A percentile compares a stretch with the other conserved stretches of the same genome.
Conservation (phyloP, 2,888 invertebrate species). For the Aspidiotus rigidus region DNA sequence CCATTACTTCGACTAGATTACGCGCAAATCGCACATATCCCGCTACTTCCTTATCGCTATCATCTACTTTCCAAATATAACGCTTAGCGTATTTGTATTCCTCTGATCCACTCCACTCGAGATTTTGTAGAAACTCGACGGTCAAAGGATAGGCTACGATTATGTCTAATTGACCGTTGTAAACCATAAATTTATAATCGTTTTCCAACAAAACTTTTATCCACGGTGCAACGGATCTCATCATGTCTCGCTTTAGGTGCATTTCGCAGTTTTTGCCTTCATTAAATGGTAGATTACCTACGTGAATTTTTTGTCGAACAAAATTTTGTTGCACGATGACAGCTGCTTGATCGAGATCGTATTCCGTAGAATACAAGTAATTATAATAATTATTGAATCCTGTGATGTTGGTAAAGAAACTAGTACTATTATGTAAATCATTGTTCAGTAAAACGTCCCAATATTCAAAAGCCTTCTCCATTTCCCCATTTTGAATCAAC, state of each 20-base stretch:
- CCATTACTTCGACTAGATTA: conserved; percentile 62
- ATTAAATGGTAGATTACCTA: conserved; percentile 67
- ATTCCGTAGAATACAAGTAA: conserved; percentile 51
- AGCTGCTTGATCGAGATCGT: conserved; percentile 38
- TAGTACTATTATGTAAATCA: conserved; percentile 44
- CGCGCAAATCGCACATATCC: conserved; percentile 66
- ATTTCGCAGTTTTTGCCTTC: conserved; percentile 57
- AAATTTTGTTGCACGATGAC: conserved; percentile 36
- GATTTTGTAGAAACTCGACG: conserved; percentile 61
- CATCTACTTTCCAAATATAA: conserved; percentile 56
- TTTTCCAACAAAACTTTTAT: conserved; percentile 55
- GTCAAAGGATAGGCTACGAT: conserved; percentile 83
- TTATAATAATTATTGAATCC: conserved; percentile 70
- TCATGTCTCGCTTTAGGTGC: conserved; percentile 63
- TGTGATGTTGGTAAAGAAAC: conserved; percentile 60
- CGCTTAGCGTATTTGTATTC: conserved; percentile 58
- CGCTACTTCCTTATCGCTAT: conserved; percentile 53
- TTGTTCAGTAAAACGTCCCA: conserved; percentile 58
- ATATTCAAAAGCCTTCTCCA: conserved; percentile 58
- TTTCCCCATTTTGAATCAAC: conserved; percentile 56
- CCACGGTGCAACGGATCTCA: conserved; percentile 69
- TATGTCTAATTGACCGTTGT: conserved; percentile 84
- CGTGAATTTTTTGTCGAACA: conserved; percentile 57
- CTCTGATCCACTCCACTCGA: conserved; percentile 58
- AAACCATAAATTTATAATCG: conserved; percentile 64